These are phyloP conservation scores for Rissa tridactyla DNA, from an alignment of 2,113 vertebrate species.

Conservation along the genomic window DNA sequence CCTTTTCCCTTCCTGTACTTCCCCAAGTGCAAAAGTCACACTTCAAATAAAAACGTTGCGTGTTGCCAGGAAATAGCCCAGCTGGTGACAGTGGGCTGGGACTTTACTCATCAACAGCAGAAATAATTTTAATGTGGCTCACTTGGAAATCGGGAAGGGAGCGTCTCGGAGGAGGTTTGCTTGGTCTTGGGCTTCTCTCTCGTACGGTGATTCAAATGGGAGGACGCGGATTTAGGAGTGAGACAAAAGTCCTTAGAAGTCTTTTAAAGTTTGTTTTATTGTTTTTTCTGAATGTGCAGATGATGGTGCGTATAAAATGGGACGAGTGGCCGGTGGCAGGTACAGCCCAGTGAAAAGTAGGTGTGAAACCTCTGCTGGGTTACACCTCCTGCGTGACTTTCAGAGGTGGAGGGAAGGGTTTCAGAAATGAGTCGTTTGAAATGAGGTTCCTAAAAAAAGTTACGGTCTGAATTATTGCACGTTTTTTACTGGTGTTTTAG, in stretches of 20 bases:
- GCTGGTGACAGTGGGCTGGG: not conserved
- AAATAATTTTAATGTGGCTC: too few species aligned
- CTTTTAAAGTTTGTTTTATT: not conserved
- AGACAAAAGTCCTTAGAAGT: not conserved
- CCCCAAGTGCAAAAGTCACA: not conserved
- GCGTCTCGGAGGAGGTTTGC: not conserved
- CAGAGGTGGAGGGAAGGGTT: not conserved
- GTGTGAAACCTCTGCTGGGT: not conserved
- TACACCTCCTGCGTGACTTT: too few species aligned
- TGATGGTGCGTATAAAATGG: not conserved
- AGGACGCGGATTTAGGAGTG: not conserved
- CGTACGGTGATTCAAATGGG: not conserved
- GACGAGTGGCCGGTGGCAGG: rapidly evolving
- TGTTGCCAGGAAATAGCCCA: not conserved
- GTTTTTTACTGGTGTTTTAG: not conserved
- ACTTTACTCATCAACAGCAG: not conserved
- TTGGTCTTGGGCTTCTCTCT: not conserved
- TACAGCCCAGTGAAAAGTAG: not conserved
- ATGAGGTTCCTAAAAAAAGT: not conserved
- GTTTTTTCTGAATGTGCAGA: not conserved
- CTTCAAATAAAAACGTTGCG: not conserved
- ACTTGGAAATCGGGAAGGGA: rapidly evolving
- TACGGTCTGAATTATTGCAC: not conserved
- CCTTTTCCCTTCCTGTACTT: not conserved
- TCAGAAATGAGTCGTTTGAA: not conserved